Base-by-base conservation (phyloP, 2,113 vertebrate genomes). In the Camelus dromedarius region DNA sequence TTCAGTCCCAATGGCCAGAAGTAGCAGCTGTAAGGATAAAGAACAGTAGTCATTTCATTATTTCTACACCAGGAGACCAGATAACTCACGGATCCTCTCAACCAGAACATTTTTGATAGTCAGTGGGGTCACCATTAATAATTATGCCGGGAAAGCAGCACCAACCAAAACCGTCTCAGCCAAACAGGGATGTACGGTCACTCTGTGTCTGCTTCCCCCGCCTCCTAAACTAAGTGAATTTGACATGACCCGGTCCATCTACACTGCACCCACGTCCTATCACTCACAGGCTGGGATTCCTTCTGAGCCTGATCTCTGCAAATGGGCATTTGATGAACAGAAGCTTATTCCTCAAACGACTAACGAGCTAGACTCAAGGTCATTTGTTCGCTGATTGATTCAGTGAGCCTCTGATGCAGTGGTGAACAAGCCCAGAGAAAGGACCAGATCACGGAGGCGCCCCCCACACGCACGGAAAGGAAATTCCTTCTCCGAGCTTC, bases 41-140 rank as follows among this genome's bases (percentile, higher is more conserved):
- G n/a, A 86, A 1, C n/a, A 84, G 92, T 10, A 32, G 35, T 67
- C 22, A 26, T 86, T 87, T 54, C 10, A 28, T 50, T 46, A 46
- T 64, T 84, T 64, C 35, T 2, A 13, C 0, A 0, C 6, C 20
- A 42, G 4, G 62, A 67, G 69, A 19, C 56, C 32, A 54, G 22
- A 72, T 10, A 38, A 77, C 13, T 14, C 64, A 22, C 15, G 38
- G 38, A 42, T 42, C 35, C 54, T 58, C 46, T 91, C 67, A 62
- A 20, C n/a, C 26, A 26, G 32, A 77, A 70, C 35, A 18, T 70
- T 73, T 93, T 64, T 75, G 35, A 84, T 11, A 96, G 12, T 90
- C 69, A 80, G 24, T 76, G 15, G 18, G 38, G 62, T 30, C 58
- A 54, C 11, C 22, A 1, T 56, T 62, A 87, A 46, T 72, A 38